Percentiles rank a stretch among this genome's conserved stretches.
Conservation (phyloP, 2,888 invertebrate species). For the Ommatoiulus sabulosus region DNA sequence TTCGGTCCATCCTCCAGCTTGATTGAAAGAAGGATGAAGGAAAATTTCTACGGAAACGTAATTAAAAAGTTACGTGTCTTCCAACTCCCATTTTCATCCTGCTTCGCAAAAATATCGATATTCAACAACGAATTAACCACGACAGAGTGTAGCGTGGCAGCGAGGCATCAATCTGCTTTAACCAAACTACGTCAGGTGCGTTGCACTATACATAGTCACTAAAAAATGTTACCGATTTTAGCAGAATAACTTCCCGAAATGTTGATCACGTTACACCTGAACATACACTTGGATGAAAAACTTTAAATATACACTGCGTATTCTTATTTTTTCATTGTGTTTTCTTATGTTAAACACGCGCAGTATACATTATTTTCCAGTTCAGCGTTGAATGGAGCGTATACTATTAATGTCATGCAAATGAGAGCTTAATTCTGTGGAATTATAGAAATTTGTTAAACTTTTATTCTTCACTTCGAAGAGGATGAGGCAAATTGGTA, state of each 20-base stretch:
- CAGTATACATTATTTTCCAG: no score
- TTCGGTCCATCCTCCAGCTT: background rate
- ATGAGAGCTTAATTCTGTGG: no score
- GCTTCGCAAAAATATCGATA: background rate
- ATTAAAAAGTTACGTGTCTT: conserved; percentile 33
- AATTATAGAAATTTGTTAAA: no score
- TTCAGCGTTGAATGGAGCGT: no score
- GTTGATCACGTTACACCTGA: no score
- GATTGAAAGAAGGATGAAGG: conserved; percentile 16
- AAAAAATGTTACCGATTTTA: background rate
- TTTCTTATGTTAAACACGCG: no score
- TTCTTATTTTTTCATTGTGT: no score
- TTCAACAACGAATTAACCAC: background rate
- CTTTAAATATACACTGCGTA: background rate
- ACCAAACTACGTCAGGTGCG: background rate
- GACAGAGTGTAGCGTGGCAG: background rate
- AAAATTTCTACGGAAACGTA: background rate
- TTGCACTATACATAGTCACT: background rate
- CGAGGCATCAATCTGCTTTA: conserved; percentile 10
- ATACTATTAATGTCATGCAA: no score
- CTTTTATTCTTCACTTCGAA: no score
- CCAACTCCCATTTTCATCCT: background rate
- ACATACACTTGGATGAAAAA: background rate
- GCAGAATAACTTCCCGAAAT: background rate
- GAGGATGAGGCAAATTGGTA: no score